A percentile compares a stretch with the other conserved stretches of the same genome.
Conservation (phyloP, 2,113 vertebrate genomes). For the Lepisosteus osseus region DNA sequence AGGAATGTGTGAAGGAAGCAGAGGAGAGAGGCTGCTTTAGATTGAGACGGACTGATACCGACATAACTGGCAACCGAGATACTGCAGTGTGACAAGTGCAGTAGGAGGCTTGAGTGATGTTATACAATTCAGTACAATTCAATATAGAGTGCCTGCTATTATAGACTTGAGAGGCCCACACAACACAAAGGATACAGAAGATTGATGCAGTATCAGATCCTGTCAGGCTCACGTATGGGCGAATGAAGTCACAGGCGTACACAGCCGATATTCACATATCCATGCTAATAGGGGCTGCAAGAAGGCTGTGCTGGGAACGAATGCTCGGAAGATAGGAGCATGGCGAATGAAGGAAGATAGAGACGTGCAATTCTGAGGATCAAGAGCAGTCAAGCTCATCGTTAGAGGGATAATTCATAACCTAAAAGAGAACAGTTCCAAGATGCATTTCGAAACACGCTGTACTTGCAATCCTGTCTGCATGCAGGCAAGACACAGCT, state of each 20-base stretch:
- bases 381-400: too few species aligned
- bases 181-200: too few species aligned
- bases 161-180: too few species aligned
- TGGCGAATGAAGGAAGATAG: conserved; percentile 1
- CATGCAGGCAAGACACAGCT: too few species aligned
- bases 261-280: not conserved
- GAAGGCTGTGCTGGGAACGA: conserved; percentile 21
- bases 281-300: not conserved
- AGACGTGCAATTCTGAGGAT: too few species aligned
- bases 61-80: conserved; percentile 48
- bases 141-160: not conserved
- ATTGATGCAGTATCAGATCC: too few species aligned
- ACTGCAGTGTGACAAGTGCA: conserved; percentile 43
- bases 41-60: conserved; percentile 39
- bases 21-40: conserved; percentile 41
- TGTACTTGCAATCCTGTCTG: too few species aligned
- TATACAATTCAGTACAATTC: conserved; percentile 9
- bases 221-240: too few species aligned
- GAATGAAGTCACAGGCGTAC: not conserved
- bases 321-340: conserved; percentile 17
- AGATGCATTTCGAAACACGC: too few species aligned
- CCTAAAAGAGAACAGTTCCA: too few species aligned
- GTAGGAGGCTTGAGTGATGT: conserved; percentile 34
- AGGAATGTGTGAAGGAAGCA: conserved; percentile 34
- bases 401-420: too few species aligned